Base-by-base conservation (phyloP, 1,140 invertebrate species). In the Drosophila trapezifrons region DNA sequence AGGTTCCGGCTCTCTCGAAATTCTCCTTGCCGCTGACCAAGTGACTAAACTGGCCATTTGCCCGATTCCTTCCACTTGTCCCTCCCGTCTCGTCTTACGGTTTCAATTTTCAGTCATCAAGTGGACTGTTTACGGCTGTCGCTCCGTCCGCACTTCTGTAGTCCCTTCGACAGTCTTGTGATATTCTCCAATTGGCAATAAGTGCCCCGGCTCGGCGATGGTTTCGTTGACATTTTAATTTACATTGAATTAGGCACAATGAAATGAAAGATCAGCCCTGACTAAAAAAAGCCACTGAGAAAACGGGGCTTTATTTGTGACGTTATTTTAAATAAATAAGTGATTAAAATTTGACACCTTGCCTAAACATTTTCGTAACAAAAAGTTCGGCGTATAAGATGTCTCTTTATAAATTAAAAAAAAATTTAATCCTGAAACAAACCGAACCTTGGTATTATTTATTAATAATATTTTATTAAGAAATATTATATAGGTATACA, bases 181-280 rank as follows among this genome's bases (percentile, higher is more conserved):
- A 49, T 51, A 46, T 58, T 52, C 42, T 51, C 67, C 55, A 72
- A 59, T 59, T 35, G 45, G 55, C 67, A 59, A 59, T 57, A 82
- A 65, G 56, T 51, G 59, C 18, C 65, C 18, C 15, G 60, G 25
- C 20, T 40, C 46, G 46, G 20, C 52, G 63, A 37, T 62, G 78
- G 54, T 51, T 78, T 71, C 60, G 64, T 57, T 72, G 84, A 89
- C 83, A 87, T 83, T 89, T 89, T 89, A 89, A 89, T 89, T 87
- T 83, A 60, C 57, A 65, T 83, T 83, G 45, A 87, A 79, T 83
- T 73, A 71, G 78, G 58, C 58, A 58, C 63, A 56, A 63, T 66
- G 71, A 42, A 62, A 72, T 25, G 55, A 46, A 47, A 47, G 32
- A n/a, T 38, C 42, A 54, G 42, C 13, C 42, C 17, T 20, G n/a